Conservation (phyloP, 2,797 vertebrate genomes). For the Loris lydekkerianus region DNA sequence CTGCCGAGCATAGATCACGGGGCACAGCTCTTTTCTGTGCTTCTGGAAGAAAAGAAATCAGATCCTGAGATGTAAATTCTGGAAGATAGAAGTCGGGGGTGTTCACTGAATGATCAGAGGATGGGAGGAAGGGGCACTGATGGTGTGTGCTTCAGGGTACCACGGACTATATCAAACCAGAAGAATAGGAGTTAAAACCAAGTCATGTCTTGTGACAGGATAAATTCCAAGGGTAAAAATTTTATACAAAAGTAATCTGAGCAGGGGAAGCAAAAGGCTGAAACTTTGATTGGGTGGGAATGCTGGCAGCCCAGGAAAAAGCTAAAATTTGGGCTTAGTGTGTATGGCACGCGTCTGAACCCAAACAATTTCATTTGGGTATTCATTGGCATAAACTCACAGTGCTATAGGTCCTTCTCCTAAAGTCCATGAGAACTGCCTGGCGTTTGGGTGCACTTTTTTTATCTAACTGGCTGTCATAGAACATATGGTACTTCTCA, state of each 20-base stretch:
- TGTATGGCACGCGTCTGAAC: not conserved
- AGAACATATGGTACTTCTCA: not conserved
- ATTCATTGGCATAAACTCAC: not conserved
- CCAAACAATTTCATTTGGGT: not conserved
- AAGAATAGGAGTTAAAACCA: not conserved
- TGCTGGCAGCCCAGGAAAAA: not conserved
- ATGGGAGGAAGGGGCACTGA: not conserved
- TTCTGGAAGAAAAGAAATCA: not conserved
- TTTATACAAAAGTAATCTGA: not conserved
- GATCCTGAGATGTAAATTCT: not conserved
- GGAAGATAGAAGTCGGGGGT: not conserved
- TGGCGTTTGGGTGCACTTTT: not conserved
- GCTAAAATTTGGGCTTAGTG: not conserved
- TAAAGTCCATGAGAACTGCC: not conserved
- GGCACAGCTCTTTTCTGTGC: not conserved
- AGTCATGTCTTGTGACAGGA: not conserved
- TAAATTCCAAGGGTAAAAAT: not conserved
- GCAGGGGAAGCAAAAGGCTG: not conserved
- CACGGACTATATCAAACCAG: conserved; percentile 4
- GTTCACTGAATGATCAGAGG: not conserved
- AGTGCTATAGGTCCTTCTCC: not conserved
- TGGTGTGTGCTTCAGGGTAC: not conserved
- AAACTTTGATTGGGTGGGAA: not conserved
- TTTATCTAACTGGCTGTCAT: not conserved
- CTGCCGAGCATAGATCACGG: not conserved